These are phyloP conservation scores for Hemiscyllium ocellatum DNA, from an alignment of 2,113 vertebrate species.

Conservation along the genomic window DNA sequence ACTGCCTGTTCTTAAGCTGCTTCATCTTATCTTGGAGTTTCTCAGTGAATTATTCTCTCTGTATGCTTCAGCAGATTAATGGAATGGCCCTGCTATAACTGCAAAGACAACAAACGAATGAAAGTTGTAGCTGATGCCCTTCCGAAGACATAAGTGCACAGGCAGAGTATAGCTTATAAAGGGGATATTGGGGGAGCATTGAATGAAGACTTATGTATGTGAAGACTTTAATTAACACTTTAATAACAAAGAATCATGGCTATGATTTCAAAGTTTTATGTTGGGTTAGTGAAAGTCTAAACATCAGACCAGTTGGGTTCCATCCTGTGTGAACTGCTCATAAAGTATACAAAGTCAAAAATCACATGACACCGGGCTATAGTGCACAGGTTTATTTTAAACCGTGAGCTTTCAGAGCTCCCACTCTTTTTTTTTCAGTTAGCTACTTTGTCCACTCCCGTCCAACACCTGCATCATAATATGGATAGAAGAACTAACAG, in stretches of 20 bases:
- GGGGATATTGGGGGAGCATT: neutral
- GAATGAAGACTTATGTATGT: neutral
- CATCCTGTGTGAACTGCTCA: neutral
- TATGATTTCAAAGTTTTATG: neutral
- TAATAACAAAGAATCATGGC: neutral
- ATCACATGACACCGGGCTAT: too few relatives aligned
- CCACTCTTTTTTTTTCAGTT: too few relatives aligned
- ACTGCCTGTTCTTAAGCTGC: neutral
- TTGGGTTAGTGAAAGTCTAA: neutral
- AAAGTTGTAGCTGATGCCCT: neutral
- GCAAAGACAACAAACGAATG: neutral
- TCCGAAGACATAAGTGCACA: neutral
- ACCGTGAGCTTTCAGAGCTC: too few relatives aligned
- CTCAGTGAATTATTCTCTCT: neutral
- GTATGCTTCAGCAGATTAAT: neutral
- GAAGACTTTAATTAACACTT: neutral
- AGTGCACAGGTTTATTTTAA: too few relatives aligned
- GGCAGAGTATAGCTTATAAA: neutral
- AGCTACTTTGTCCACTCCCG: too few relatives aligned
- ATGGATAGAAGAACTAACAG: neutral
- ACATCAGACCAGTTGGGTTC: neutral
- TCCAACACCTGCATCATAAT: neutral
- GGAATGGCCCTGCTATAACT: neutral
- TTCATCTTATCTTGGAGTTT: neutral
- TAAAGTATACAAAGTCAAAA: too few relatives aligned